A percentile compares a stretch with the other conserved stretches of the same genome.
Conservation (phyloP, 2,888 invertebrate species). For the Platypus cylindrus region DNA sequence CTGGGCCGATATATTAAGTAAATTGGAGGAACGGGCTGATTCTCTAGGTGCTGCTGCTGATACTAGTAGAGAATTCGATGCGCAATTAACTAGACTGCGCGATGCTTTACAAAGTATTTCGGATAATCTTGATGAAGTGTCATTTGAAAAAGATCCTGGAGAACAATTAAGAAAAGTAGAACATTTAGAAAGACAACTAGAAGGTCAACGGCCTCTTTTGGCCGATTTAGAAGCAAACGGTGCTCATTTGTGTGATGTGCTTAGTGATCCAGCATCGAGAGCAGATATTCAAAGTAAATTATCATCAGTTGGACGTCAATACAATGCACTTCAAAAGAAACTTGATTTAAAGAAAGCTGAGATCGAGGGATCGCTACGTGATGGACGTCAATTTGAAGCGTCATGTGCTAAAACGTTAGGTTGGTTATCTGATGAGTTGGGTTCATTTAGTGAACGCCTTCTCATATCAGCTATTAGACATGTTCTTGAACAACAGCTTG, state of each 20-base stretch:
- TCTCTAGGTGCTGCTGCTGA: slow-evolving; percentile 85
- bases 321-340: slow-evolving; percentile 79
- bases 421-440: slow-evolving; percentile 75
- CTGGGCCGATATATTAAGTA: slow-evolving; percentile 68
- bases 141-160: slow-evolving; percentile 69
- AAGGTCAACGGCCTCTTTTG: slow-evolving; percentile 75
- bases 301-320: slow-evolving; percentile 73
- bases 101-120: slow-evolving; percentile 80
- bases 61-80: slow-evolving; percentile 86
- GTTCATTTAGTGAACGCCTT: slow-evolving; percentile 61
- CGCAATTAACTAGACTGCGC: slow-evolving; percentile 66
- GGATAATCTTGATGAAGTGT: slow-evolving; percentile 74
- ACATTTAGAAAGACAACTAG: slow-evolving; percentile 75
- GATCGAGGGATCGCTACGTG: slow-evolving; percentile 61
- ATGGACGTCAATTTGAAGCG: slow-evolving; percentile 82
- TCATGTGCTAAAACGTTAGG: slow-evolving; percentile 79
- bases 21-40: slow-evolving; percentile 78
- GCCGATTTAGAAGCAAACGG: slow-evolving; percentile 86
- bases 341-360: slow-evolving; percentile 82
- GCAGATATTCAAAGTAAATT: slow-evolving; percentile 86
- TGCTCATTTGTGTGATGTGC: slow-evolving; percentile 70
- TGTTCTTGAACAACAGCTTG: slow-evolving; percentile 73
- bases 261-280: slow-evolving; percentile 81
- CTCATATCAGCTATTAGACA: slow-evolving; percentile 77
- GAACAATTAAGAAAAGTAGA: slow-evolving; percentile 80